Evolutionary conservation across 2,113 vertebrate species (phyloP).

Genomic region (Galeopterus variegatus): DNA sequence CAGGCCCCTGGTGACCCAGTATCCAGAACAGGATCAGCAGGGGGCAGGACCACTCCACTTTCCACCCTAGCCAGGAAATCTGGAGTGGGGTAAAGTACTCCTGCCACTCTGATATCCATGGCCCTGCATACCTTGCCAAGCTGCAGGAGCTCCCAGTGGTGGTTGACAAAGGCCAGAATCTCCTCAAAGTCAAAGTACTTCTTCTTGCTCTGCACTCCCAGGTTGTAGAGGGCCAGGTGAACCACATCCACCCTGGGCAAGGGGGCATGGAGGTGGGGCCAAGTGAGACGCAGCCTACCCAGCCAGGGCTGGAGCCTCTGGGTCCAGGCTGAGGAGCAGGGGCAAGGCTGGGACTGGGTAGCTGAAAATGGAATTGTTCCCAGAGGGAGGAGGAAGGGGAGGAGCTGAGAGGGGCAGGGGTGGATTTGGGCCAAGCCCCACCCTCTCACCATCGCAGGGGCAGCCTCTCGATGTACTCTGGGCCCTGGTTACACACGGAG

Average conservation of each 20-base stretch:
- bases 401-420: not conserved
- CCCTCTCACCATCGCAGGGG: slow-evolving; percentile 93
- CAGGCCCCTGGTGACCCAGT: not conserved
- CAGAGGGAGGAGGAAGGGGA: not conserved
- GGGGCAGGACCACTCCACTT: slow-evolving; percentile 68
- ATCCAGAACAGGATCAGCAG: slow-evolving; percentile 61
- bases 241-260: slow-evolving; percentile 95
- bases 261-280: not conserved
- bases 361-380: not conserved
- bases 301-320: not conserved
- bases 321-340: not conserved
- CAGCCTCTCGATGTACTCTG: slow-evolving; percentile 95
- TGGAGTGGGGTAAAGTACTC: not conserved
- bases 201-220: slow-evolving; percentile 98
- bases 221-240: slow-evolving; percentile 97
- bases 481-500: slow-evolving; percentile 95
- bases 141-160: slow-evolving; percentile 96
- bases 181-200: slow-evolving; percentile 99
- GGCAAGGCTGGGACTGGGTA: not conserved
- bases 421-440: not conserved
- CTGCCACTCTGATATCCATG: fast-evolving
- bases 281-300: slow-evolving; percentile 57
- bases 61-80: not conserved
- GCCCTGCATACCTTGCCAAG: slow-evolving; percentile 93
- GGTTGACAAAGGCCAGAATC: slow-evolving; percentile 95